A percentile compares a stretch with the other conserved stretches of the same genome.
Evolutionary conservation across 2,113 vertebrate genomes (phyloP).

Genomic region (Chionodraco myersi): DNA sequence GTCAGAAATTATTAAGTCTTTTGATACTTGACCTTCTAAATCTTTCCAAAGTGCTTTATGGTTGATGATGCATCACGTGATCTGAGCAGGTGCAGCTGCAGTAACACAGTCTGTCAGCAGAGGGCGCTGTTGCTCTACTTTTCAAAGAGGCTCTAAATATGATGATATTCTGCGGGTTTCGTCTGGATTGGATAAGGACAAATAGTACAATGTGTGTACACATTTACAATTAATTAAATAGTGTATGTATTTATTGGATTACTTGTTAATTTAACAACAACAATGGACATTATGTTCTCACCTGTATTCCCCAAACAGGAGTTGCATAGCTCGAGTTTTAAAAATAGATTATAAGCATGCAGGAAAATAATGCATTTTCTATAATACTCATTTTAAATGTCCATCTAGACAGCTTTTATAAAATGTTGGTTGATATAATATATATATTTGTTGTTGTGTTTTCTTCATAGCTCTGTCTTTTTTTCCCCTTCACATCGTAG

Average conservation of each 20-base stretch:
- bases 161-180: not conserved
- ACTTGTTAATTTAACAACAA: not conserved
- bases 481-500: too few species aligned
- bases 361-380: not conserved
- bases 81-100: conserved; percentile 3
- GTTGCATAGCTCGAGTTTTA: not conserved
- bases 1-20: too few species aligned
- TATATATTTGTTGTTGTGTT: too few species aligned
- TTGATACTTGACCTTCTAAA: too few species aligned
- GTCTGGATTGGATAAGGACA: not conserved
- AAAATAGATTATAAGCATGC: not conserved
- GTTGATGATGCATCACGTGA: not conserved
- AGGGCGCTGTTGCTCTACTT: conserved; percentile 48
- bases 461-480: too few species aligned
- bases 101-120: conserved; percentile 22
- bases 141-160: not conserved
- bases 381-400: not conserved
- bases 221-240: too few species aligned
- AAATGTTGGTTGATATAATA: too few species aligned
- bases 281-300: not conserved
- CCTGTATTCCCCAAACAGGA: not conserved
- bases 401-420: not conserved
- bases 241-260: not conserved
- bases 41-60: too few species aligned
- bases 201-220: too few species aligned